A percentile compares a stretch with the other conserved stretches of the same genome.
Conservation (phyloP, 2,113 vertebrate species). For the Microtus pennsylvanicus region DNA sequence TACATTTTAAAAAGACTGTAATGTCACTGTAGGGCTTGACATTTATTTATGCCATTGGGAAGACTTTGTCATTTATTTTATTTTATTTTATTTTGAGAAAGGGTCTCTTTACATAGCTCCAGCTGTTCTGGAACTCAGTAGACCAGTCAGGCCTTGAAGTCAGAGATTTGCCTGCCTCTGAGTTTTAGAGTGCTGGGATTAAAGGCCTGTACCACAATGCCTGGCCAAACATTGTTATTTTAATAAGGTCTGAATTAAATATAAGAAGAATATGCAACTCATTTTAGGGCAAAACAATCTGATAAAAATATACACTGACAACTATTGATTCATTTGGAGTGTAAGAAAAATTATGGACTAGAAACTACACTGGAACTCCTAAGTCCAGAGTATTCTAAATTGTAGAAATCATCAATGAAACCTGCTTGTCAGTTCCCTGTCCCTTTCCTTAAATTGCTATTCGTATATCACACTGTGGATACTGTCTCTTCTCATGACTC, state of each 20-base stretch:
- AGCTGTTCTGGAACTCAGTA: not conserved
- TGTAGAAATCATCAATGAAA: not conserved
- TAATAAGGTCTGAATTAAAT: constrained; percentile 16
- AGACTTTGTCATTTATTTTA: constrained; percentile 31
- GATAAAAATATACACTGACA: not conserved
- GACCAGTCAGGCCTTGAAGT: not conserved
- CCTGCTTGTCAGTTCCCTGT: not conserved
- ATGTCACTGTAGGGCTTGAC: not conserved
- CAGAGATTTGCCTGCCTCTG: not conserved
- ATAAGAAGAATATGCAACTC: not conserved
- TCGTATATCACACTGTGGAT: constrained; percentile 27
- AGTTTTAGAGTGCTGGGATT: not conserved
- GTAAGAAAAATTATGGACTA: constrained; percentile 35
- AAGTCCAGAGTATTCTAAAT: not conserved
- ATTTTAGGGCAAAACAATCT: not conserved
- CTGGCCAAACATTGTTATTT: not conserved
- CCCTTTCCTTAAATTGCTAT: constrained; percentile 22
- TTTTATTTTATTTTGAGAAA: not conserved
- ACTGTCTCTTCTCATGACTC: not conserved
- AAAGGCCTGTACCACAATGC: not conserved
- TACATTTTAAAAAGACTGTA: not conserved
- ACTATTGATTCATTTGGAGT: not conserved
- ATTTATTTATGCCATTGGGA: constrained; percentile 16
- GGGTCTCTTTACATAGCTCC: not conserved
- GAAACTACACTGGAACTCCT: not conserved